These are phyloP conservation scores for Artemia sinica DNA, from an alignment of 2,888 invertebrate species.

Conservation along the genomic window DNA sequence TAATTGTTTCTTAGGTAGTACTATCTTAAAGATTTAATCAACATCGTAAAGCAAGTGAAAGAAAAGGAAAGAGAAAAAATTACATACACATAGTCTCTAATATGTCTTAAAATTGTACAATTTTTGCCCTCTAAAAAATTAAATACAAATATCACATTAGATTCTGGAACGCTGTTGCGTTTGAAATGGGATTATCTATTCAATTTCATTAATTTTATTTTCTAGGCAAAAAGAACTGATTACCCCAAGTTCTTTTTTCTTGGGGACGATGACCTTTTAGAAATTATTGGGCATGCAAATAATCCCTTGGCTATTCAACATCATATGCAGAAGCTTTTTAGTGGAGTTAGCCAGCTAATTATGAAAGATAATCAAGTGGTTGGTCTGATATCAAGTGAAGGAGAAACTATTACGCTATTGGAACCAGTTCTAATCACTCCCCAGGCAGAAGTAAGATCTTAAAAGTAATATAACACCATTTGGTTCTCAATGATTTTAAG, in stretches of 20 bases:
- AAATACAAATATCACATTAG: too few relatives aligned
- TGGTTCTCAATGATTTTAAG: too few relatives aligned
- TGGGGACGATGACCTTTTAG: constrained; percentile 90
- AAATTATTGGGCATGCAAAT: constrained; percentile 79
- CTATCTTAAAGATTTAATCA: too few relatives aligned
- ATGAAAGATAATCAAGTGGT: constrained; percentile 45
- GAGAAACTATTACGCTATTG: constrained; percentile 50
- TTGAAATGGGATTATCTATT: too few relatives aligned
- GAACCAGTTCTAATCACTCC: constrained; percentile 50
- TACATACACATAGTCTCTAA: too few relatives aligned
- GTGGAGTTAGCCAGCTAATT: constrained; percentile 61
- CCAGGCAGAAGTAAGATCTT: constrained; percentile 49
- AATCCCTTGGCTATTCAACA: constrained; percentile 75
- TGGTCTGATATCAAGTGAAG: constrained; percentile 55
- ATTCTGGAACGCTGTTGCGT: too few relatives aligned
- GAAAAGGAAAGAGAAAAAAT: too few relatives aligned
- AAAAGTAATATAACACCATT: not conserved
- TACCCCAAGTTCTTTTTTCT: constrained; percentile 94
- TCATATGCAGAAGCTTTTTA: constrained; percentile 89
- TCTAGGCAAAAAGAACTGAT: constrained; percentile 69
- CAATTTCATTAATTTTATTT: constrained; percentile 24
- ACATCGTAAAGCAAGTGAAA: too few relatives aligned
- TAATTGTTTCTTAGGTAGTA: too few relatives aligned
- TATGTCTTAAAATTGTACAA: too few relatives aligned
- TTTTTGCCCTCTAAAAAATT: too few relatives aligned